Base-by-base conservation (phyloP, 2,113 vertebrate species). In the Urocitellus parryii region DNA sequence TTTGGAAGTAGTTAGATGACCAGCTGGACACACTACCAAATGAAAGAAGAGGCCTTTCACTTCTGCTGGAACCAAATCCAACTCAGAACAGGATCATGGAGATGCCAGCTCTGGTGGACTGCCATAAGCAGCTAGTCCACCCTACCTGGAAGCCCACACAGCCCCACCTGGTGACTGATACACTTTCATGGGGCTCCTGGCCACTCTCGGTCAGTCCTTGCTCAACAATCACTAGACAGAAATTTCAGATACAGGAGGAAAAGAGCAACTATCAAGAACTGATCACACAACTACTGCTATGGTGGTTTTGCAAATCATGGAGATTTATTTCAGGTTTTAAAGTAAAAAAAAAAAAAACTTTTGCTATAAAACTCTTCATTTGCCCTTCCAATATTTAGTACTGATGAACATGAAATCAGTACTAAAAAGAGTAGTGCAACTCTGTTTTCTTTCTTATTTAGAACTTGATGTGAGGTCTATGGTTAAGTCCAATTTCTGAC, bases 1-100 rank as follows among this genome's bases (percentile, higher is more conserved):
- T 81, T 61, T 89, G 74, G 56, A 79, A 92, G 34, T 1, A 53
- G 85, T 53, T 68, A 91, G 68, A 81, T 92, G 89, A 83, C 32
- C 79, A 82, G 56, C 65, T 45, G 45, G 77, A 81, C 79, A 2
- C 1, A 1, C 81, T 56, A 53, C 11, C 42, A 24, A 45, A 72
- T 37, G 84, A 73, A 90, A 65, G 20, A 39, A 25, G n/a, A 72
- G 56, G 76, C 45, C 84, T 73, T 51, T 39, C 0, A 0, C 6
- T 84, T 76, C 72, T 85, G 58, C 22, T 0, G 4, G 86, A 96
- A 70, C 51, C 20, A 56, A 90, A n/a, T 45, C 58, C 45, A 2
- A 27, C 37, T 81, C 11, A 4, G 48, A 48, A 84, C 4, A n/a
- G 67, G 29, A 24, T 39, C 5, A 18, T 14, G 51, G 9, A 4